Base-by-base conservation (phyloP, 2,888 invertebrate species). In the Mythimna ferrago region DNA sequence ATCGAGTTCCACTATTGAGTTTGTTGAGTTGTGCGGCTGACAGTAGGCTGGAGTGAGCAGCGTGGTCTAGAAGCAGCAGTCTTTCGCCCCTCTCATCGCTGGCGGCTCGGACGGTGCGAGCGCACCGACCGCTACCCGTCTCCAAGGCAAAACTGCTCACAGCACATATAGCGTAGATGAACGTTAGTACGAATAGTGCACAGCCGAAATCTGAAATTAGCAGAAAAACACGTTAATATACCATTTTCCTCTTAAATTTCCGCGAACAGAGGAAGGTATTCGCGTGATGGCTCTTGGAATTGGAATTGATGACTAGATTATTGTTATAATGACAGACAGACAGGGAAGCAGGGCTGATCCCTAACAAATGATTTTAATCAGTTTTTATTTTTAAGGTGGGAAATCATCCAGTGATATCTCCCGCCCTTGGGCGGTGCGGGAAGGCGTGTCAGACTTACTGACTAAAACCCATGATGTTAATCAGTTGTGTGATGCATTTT, bases 1-100 rank as follows among this genome's bases (percentile, higher is more conserved):
- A 89, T 41, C 93, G 88, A 5, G 94, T 94, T 81, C 93, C 94
- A 71, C 92, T 93, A 2, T 94, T 93, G 6, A 96, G 90, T 76
- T 96, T 95, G 84, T 92, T 93, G 16, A 95, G 90, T 84, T 96
- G 96, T 56, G 95, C 95, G 11, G 95, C 92, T n/a, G 96, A 96
- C 0, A 96, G 88, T 44, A 96, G 79, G 86, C 94, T 95, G 80
- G 94, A 96, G 79, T 96, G 95, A 0, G 96, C 95, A 2, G 94
- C 94, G 86, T 95, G 96, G 87, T 96, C 96, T 0, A 96, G 90
- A 9, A 96, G 84, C 10, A 96, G 82, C 7, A 96, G 85, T 1
- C 95, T 88, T 69, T 96, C 96, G 54, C 95, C 96, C 41, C 95
- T 89, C 82, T 94, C 95, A 82, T 94, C 94, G 73, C 87, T 89